Evolutionary conservation across 2,888 invertebrate species (phyloP).

Genomic region (Watsonalla binaria): DNA sequence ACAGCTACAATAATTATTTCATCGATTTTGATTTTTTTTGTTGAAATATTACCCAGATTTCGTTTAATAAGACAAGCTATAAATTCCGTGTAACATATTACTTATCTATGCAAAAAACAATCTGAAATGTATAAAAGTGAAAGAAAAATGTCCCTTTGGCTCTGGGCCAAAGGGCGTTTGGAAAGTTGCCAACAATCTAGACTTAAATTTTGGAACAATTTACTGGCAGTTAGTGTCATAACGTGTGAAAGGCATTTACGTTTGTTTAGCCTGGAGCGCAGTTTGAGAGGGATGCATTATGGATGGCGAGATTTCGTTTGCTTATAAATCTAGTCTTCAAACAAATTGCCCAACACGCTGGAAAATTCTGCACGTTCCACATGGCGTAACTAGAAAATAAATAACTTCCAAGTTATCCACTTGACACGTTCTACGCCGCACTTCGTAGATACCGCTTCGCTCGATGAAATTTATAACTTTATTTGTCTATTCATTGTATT

Average conservation of each 20-base stretch:
- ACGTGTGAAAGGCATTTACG: constrained; percentile 27
- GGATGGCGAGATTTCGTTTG: constrained; percentile 12
- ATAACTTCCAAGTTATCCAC: constrained; percentile 5
- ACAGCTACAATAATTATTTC: too few species aligned
- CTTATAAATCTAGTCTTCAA: constrained; percentile 4
- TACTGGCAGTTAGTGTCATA: constrained; percentile 18
- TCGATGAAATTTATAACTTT: constrained; percentile 12
- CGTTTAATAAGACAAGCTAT: too few species aligned
- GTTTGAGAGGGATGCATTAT: constrained; percentile 13
- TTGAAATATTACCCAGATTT: too few species aligned
- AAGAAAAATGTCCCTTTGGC: constrained; percentile 38
- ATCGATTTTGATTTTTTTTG: too few species aligned
- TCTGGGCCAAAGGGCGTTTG: constrained; percentile 36
- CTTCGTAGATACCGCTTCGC: constrained; percentile 7
- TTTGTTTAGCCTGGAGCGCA: constrained; percentile 11
- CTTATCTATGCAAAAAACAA: background rate
- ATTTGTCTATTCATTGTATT: constrained; percentile 27
- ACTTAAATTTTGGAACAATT: constrained; percentile 32
- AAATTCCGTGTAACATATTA: too few species aligned
- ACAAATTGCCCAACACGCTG: too few species aligned
- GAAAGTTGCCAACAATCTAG: constrained; percentile 34
- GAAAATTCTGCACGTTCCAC: background rate
- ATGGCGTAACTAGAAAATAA: background rate
- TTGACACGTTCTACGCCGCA: constrained; percentile 18
- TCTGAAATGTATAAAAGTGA: constrained; percentile 31